Base-by-base conservation (phyloP, 2,113 vertebrate genomes). In the Parus major region DNA sequence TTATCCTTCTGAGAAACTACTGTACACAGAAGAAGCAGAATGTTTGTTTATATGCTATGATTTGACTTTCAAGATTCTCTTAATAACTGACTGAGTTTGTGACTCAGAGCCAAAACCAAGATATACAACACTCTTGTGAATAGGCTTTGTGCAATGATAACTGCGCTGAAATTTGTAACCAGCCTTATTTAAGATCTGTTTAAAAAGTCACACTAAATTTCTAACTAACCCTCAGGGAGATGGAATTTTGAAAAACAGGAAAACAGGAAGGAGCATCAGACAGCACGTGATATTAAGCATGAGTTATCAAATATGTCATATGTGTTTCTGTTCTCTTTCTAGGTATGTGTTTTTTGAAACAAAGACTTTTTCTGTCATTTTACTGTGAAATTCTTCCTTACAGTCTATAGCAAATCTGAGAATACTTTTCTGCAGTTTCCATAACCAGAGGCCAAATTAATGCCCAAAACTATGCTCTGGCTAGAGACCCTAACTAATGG, bases 1-100 rank as follows among this genome's bases (percentile, higher is more conserved):
- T 77, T 75, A 33, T 81, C 33, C 18, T 91, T 93, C 81, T 84
- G 60, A 88, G 72, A 93, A 96, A 91, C 27, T 93, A 69, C 73
- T 65, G 55, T 75, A 75, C 44, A 46, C 13, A 36, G 57, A 82
- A 72, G 42, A 47, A 93, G 14, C 36, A 91, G 77, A 84, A 71
- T 72, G 50, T 92, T 96, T 94, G 59, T 81, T 96, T 88, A 27
- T 35, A 49, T 69, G 66, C 42, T 79, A 24, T 72, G 61, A 88
- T 84, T 69, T 89, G 56, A 61, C 57, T 92, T 89, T 57, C 57
- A 76, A 82, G 70, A 86, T 78, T 82, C 41, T 86, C 35, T 69
- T 57, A 64, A 91, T 46, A 85, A 65, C 65, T 31, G 36, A 81
- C 64, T 18, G n/a, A 82, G 24, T 73, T 81, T 89, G 41, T 89